phyloP scores from a whole-genome alignment of 2,888 invertebrate genomes.

The Leptothorax acervorum region DNA sequence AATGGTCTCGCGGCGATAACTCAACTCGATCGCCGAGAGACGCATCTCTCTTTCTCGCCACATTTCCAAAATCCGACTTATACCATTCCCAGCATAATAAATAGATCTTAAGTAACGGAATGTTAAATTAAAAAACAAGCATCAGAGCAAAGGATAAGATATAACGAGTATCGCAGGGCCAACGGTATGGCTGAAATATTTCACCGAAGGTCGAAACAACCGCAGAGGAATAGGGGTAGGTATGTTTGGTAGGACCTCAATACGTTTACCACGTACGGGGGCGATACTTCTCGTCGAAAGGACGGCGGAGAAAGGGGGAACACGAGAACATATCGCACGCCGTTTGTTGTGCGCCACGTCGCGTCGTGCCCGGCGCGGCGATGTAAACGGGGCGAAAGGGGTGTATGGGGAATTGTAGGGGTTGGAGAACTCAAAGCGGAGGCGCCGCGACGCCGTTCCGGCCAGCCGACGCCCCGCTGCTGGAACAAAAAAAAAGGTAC shows the following conservation, averaged over 20 bases:
- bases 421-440: slow-evolving; percentile 59
- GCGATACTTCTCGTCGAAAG: slow-evolving; percentile 51
- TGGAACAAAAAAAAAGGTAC: neutral
- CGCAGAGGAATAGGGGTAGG: neutral
- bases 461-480: slow-evolving; percentile 56
- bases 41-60: neutral
- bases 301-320: neutral
- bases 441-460: slow-evolving; percentile 59
- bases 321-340: slow-evolving; percentile 53
- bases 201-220: slow-evolving; percentile 14
- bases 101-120: neutral
- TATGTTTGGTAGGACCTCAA: slow-evolving; percentile 31
- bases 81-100: neutral
- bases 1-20: slow-evolving; percentile 13
- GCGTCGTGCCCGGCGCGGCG: slow-evolving; percentile 21
- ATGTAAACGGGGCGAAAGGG: slow-evolving; percentile 27
- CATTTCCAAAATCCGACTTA: neutral
- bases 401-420: slow-evolving; percentile 35
- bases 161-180: neutral
- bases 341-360: slow-evolving; percentile 50
- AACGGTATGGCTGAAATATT: slow-evolving; percentile 33
- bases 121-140: slow-evolving; percentile 23
- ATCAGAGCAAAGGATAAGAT: neutral
- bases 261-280: slow-evolving; percentile 35
- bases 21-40: neutral